Evolutionary conservation across 92 coral and sea anemone species (phyloP), one percentile per base, ranked within the genome.

Genomic region (Epizoanthus scotinus): DNA sequence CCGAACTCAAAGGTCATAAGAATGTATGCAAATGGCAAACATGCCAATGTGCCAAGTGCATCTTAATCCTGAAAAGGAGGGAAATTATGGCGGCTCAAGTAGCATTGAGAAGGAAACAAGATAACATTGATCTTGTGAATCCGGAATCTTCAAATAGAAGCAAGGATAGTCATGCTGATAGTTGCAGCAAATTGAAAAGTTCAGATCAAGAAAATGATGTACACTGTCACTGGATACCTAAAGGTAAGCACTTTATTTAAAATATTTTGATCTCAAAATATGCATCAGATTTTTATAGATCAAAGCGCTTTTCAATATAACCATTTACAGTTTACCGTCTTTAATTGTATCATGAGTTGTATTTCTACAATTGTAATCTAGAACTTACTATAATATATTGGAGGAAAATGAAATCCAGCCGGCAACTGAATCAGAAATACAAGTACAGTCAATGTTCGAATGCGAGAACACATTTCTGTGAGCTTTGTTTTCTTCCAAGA

Each of bases 31-130:
- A 80, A 15, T 86, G 93, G 93, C 83, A 74, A 57, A 79, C 74
- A n/a, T 90, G 93, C 21, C 80, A 87, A 73, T 90, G 93, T 24
- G 36, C 67, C 25, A 86, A 84, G 50, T 90, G 93, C 59, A 80
- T 83, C 69, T 55, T 90, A 77, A 85, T 90, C n/a, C 49, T 59
- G 38, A 82, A 87, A 62, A 87, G 93, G 60, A 78, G 93, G 63
- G 83, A 82, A 67, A 84, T 90, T 34, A 90, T 90, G 93, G 86
- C 91, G 47, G 93, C 87, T 13, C 93, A 90, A 64, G 87, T 90
- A 38, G 93, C 93, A 6, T 47, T 90, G 44, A 77, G 93, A 60
- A 67, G 93, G 47, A 78, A 69, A 65, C 79, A 58, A 50, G 82
- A 90, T 49, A 82, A 68, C 28, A 63, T 66, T 29, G 50, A 63